Evolutionary conservation across 2,113 vertebrate genomes (phyloP).

Genomic region (Vulpes vulpes): DNA sequence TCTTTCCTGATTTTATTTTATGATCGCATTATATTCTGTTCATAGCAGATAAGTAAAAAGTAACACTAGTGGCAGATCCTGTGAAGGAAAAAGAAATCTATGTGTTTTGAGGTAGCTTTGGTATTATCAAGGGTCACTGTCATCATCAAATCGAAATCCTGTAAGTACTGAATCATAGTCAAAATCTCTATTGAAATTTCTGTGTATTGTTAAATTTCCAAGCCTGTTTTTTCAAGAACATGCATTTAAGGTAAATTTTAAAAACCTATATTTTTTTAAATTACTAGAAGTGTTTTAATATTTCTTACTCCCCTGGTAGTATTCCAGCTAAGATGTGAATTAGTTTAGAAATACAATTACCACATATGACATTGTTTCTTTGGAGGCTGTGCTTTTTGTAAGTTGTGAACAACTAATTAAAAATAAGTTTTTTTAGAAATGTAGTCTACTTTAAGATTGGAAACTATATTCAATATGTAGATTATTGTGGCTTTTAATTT

Average conservation of each 20-base stretch:
- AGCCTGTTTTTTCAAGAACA: conserved; percentile 20
- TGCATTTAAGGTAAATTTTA: neutral
- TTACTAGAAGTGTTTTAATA: neutral
- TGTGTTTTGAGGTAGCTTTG: neutral
- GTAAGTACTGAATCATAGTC: neutral
- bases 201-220: neutral
- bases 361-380: neutral
- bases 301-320: conserved; percentile 15
- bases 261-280: neutral
- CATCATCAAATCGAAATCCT: neutral
- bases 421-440: neutral
- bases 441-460: neutral
- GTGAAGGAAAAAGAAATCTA: neutral
- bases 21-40: neutral
- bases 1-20: neutral
- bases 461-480: neutral
- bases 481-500: neutral
- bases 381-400: neutral
- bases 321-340: neutral
- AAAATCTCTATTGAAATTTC: neutral
- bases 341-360: conserved; percentile 24
- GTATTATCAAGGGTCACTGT: neutral
- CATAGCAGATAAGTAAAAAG: neutral
- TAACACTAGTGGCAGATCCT: neutral
- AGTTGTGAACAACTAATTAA: conserved; percentile 4